A percentile compares a stretch with the other conserved stretches of the same genome.
Conservation (phyloP, 2,113 vertebrate genomes). For the Aphelocoma coerulescens region DNA sequence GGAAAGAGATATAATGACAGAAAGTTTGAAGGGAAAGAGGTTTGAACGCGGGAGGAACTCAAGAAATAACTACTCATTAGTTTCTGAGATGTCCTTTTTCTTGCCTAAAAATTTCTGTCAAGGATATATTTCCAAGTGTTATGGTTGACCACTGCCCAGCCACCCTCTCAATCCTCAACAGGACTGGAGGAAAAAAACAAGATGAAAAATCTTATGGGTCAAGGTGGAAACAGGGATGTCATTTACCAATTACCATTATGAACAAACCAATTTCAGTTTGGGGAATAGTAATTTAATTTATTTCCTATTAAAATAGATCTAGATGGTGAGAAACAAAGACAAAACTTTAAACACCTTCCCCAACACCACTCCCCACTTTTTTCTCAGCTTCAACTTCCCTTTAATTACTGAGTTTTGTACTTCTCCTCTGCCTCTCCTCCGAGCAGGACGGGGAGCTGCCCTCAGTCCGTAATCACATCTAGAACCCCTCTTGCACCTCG, state of each 20-base stretch:
- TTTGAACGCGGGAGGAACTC: not conserved
- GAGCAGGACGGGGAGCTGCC: rapidly evolving
- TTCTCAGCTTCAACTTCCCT: not conserved
- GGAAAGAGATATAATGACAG: not conserved
- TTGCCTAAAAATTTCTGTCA: not conserved
- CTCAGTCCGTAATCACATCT: not conserved
- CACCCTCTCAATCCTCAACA: not conserved
- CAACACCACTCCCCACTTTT: not conserved
- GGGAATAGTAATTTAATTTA: not conserved
- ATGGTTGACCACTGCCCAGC: not conserved
- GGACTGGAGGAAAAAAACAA: not conserved
- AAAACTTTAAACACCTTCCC: not conserved
- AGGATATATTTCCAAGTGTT: not conserved
- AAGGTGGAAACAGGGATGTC: not conserved
- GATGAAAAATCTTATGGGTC: not conserved
- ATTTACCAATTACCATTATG: not conserved
- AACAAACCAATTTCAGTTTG: not conserved
- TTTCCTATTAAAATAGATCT: not conserved
- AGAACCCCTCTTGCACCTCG: not conserved
- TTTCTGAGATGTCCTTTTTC: not conserved
- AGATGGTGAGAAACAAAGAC: not conserved
- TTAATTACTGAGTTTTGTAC: not conserved
- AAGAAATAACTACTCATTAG: not conserved
- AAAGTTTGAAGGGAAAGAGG: not conserved
- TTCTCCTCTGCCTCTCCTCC: rapidly evolving